Evolutionary conservation across 1,140 invertebrate genomes (phyloP).

Genomic region (Goniozus legneri): DNA sequence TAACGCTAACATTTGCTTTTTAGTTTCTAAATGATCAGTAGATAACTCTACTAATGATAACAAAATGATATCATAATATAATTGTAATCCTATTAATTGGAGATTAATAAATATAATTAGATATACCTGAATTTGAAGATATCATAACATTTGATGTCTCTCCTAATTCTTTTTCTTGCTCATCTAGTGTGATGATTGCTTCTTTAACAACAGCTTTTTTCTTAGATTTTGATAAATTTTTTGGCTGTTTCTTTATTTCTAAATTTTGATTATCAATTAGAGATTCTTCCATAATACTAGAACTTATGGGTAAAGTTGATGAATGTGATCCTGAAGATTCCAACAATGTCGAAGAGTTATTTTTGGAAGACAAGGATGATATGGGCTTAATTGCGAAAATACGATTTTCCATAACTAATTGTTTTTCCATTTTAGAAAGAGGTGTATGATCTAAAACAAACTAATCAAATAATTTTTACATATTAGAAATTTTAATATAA

Average conservation of each 20-base stretch:
- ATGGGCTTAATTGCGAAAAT: slow-evolving; percentile 27
- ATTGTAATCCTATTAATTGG: background rate
- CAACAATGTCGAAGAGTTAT: slow-evolving; percentile 13
- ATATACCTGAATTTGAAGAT: slow-evolving; percentile 20
- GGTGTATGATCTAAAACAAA: slow-evolving; percentile 59
- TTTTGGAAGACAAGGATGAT: slow-evolving; percentile 21
- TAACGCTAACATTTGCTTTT: slow-evolving; percentile 59
- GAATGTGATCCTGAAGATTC: background rate
- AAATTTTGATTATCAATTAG: slow-evolving; percentile 14
- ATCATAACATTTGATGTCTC: slow-evolving; percentile 19
- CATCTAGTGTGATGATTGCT: slow-evolving; percentile 41
- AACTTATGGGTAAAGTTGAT: background rate
- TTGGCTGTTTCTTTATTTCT: slow-evolving; percentile 16
- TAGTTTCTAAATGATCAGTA: slow-evolving; percentile 58
- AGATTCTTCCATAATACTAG: slow-evolving; percentile 6
- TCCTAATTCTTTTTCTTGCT: slow-evolving; percentile 25
- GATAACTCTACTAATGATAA: slow-evolving; percentile 31
- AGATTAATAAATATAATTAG: background rate
- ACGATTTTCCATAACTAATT: slow-evolving; percentile 40
- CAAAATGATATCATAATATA: slow-evolving; percentile 5
- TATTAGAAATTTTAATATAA: background rate
- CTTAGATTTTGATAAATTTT: slow-evolving; percentile 18
- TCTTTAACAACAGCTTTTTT: slow-evolving; percentile 33
- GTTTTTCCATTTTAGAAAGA: slow-evolving; percentile 56
- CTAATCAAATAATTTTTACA: slow-evolving; percentile 22